phyloP scores from a whole-genome alignment of 2,797 vertebrate genomes.

The Varecia variegata region DNA sequence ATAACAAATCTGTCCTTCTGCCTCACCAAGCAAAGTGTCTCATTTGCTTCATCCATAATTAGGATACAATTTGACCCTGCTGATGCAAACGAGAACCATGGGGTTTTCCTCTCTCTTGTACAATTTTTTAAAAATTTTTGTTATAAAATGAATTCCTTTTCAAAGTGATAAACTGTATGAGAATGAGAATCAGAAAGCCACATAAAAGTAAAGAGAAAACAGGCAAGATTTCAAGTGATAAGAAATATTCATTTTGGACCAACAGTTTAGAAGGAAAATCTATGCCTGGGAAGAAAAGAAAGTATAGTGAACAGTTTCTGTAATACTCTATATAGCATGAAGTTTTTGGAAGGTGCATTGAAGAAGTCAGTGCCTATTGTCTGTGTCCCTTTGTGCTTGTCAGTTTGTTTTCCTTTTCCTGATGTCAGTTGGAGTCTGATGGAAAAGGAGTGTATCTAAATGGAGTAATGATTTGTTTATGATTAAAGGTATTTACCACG shows the following conservation, averaged over 20 bases:
- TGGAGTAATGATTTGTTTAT: slow-evolving; percentile 49
- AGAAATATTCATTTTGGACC: not conserved
- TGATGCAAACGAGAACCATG: not conserved
- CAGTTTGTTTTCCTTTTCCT: slow-evolving; percentile 24
- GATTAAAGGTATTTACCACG: slow-evolving; percentile 61
- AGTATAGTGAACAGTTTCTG: not conserved
- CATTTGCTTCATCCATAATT: not conserved
- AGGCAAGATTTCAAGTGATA: not conserved
- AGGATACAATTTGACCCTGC: not conserved
- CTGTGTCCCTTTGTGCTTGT: slow-evolving; percentile 53
- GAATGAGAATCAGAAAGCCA: slow-evolving; percentile 11
- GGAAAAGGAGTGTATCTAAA: slow-evolving; percentile 12
- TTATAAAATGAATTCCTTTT: slow-evolving; percentile 15
- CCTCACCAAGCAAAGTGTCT: not conserved
- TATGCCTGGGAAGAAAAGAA: not conserved
- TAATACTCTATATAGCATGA: not conserved
- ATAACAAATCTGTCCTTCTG: not conserved
- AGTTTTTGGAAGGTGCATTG: not conserved
- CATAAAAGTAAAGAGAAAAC: not conserved
- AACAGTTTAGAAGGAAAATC: not conserved
- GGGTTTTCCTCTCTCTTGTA: not conserved
- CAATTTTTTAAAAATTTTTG: not conserved
- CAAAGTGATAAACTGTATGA: not conserved
- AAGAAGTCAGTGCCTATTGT: slow-evolving; percentile 45
- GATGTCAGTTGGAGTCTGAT: slow-evolving; percentile 36